Conservation (phyloP, 2,888 invertebrate genomes). For the Malacosoma neustria region DNA sequence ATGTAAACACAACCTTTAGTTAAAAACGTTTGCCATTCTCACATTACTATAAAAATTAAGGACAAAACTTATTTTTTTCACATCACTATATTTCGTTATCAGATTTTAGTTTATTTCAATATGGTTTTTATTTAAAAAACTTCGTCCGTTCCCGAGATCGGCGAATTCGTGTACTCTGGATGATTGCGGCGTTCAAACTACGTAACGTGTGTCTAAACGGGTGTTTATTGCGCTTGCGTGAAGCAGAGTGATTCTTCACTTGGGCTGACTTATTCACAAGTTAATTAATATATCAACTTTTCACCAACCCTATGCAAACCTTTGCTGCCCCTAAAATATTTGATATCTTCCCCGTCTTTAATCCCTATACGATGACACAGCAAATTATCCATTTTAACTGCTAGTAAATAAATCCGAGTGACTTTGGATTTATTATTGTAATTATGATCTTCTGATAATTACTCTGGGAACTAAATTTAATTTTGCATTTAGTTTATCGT, state of each 20-base stretch:
- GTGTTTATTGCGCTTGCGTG: conserved; percentile 58
- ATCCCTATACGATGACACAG: conserved; percentile 13
- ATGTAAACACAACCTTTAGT: conserved; percentile 28
- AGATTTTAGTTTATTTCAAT: too few species aligned
- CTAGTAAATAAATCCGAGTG: conserved; percentile 34
- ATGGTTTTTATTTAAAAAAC: too few species aligned
- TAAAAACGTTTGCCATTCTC: conserved; percentile 16
- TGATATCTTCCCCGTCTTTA: conserved; percentile 21
- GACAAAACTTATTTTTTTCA: conserved; percentile 9
- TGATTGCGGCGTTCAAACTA: conserved; percentile 51
- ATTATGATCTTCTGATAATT: conserved; percentile 31
- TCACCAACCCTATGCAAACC: conserved; percentile 57
- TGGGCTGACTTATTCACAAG: conserved; percentile 66
- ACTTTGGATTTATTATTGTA: conserved; percentile 28
- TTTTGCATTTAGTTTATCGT: conserved; percentile 9
- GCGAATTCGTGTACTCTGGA: conserved; percentile 33
- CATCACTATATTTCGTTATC: too few species aligned
- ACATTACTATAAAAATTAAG: conserved; percentile 15
- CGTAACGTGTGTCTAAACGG: conserved; percentile 51
- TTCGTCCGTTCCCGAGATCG: too few species aligned
- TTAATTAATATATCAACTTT: conserved; percentile 74
- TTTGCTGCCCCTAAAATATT: conserved; percentile 63
- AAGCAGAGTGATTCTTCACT: conserved; percentile 62
- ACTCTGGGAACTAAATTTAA: conserved; percentile 24
- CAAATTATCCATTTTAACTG: conserved; percentile 26